Conservation (phyloP, 1,140 invertebrate genomes). For the Lanistes nyassanus region DNA sequence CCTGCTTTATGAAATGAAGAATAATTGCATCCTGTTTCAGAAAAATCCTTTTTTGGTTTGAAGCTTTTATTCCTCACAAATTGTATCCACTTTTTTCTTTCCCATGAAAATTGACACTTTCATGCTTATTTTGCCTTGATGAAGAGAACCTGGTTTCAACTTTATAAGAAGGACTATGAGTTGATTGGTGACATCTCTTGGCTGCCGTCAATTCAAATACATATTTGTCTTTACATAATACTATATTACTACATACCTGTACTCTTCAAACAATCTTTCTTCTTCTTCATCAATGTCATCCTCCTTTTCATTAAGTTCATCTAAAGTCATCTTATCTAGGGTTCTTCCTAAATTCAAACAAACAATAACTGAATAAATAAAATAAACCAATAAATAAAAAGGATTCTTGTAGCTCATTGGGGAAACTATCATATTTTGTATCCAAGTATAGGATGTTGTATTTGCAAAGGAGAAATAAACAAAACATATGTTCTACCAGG, state of each 20-base stretch:
- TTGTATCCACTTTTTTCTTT: too few species aligned
- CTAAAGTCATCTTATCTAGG: conserved; percentile 80
- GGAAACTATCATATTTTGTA: not conserved
- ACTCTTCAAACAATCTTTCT: conserved; percentile 65
- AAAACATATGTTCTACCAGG: not conserved
- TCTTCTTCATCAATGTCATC: conserved; percentile 96
- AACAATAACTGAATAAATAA: not conserved
- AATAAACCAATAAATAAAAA: not conserved
- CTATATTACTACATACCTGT: conserved; percentile 70
- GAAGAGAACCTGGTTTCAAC: too few species aligned
- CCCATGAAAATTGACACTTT: too few species aligned
- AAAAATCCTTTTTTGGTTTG: too few species aligned
- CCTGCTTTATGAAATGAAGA: too few species aligned
- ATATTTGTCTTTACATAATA: not conserved
- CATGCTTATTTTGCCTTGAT: too few species aligned
- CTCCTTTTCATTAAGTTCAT: conserved; percentile 67
- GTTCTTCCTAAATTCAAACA: conserved; percentile 71
- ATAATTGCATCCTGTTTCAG: too few species aligned
- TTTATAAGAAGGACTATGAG: too few species aligned
- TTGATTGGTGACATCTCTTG: too few species aligned
- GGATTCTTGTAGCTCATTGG: not conserved
- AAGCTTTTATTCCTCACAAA: too few species aligned
- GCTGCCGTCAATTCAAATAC: not conserved
- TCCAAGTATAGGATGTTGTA: not conserved
- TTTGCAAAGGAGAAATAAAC: not conserved